Percentiles rank a stretch among this genome's conserved stretches.
Conservation (phyloP, 2,113 vertebrate genomes). For the Holacanthus passer region DNA sequence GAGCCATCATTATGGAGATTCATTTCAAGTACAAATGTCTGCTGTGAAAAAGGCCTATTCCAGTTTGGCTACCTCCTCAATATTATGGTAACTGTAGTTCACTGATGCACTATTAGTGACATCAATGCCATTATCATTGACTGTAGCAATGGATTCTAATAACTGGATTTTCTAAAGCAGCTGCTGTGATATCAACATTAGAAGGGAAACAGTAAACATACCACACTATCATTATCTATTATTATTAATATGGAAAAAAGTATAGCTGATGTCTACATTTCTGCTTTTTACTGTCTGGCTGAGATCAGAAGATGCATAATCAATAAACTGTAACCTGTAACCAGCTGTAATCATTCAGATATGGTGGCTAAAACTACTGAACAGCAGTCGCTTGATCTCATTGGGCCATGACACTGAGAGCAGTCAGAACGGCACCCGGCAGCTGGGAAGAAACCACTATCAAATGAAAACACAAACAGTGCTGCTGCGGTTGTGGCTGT, state of each 20-base stretch:
- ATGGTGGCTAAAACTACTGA: not conserved
- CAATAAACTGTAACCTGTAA: too few species aligned
- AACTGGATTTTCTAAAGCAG: not conserved
- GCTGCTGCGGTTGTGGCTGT: not conserved
- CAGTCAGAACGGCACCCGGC: too few species aligned
- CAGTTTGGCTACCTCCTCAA: not conserved
- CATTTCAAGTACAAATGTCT: not conserved
- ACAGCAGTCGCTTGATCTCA: too few species aligned
- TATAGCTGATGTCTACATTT: too few species aligned
- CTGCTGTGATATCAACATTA: not conserved
- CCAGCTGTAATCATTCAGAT: not conserved
- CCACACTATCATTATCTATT: not conserved
- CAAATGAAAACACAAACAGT: not conserved
- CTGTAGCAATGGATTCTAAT: not conserved
- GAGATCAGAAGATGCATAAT: not conserved
- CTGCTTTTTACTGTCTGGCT: not conserved
- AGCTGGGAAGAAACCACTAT: not conserved
- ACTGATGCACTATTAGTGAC: not conserved
- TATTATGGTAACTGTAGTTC: not conserved
- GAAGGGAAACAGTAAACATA: not conserved
- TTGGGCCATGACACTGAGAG: not conserved
- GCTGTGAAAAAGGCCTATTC: not conserved
- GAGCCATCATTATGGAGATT: not conserved
- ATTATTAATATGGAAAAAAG: not conserved
- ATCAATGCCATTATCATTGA: not conserved